Percentiles rank a stretch among this genome's conserved stretches.
Conservation (phyloP, 2,888 invertebrate species). For the Lasioglossum marginatum region DNA sequence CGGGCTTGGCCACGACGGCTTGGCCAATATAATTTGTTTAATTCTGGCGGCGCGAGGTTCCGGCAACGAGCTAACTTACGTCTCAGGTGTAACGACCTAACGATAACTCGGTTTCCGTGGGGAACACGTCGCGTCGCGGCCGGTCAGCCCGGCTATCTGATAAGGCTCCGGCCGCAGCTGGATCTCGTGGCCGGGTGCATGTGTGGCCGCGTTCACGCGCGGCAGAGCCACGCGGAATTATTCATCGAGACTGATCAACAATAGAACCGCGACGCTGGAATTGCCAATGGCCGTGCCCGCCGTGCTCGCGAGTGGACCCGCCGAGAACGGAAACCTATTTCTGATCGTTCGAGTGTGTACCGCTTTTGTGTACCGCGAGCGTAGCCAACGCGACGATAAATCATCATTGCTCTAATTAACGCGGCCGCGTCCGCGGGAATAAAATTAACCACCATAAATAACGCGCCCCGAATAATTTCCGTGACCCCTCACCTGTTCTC, state of each 20-base stretch:
- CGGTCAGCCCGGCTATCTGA: constrained; percentile 63
- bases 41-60: constrained; percentile 57
- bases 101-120: constrained; percentile 70
- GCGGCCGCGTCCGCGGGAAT: constrained; percentile 27
- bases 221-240: constrained; percentile 52
- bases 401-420: constrained; percentile 64
- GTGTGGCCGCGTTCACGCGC: not conserved
- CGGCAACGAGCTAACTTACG: constrained; percentile 68
- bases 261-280: constrained; percentile 50
- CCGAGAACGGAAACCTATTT: constrained; percentile 51
- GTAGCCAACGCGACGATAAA: constrained; percentile 42
- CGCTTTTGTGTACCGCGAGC: constrained; percentile 35
- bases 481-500: not conserved
- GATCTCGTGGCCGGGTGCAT: not conserved
- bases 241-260: constrained; percentile 65
- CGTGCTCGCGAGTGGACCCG: not conserved
- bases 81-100: constrained; percentile 71
- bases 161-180: constrained; percentile 55
- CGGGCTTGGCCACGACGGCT: constrained; percentile 26
- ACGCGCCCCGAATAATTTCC: constrained; percentile 2
- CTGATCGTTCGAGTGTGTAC: constrained; percentile 51
- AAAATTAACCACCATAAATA: constrained; percentile 51
- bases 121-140: constrained; percentile 67
- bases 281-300: constrained; percentile 25
- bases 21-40: constrained; percentile 67